These are phyloP conservation scores for Apis cerana DNA, from an alignment of 1,140 invertebrate genomes.

Conservation along the genomic window DNA sequence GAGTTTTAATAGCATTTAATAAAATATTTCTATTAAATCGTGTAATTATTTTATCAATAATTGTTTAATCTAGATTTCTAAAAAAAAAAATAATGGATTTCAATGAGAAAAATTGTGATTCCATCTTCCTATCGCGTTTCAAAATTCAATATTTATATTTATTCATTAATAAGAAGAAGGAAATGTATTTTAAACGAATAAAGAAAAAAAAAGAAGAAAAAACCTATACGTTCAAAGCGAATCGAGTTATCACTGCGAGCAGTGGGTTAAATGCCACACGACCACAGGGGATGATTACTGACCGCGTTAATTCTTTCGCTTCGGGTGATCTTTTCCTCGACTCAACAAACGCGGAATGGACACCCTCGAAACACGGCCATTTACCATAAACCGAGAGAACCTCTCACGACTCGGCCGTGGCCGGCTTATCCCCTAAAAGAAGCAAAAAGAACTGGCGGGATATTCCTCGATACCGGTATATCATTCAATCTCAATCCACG, in stretches of 20 bases:
- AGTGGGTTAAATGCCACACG: slow-evolving; percentile 21
- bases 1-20: too few species aligned
- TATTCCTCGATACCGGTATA: slow-evolving; percentile 6
- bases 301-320: slow-evolving; percentile 39
- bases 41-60: too few species aligned
- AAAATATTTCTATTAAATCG: too few species aligned
- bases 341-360: slow-evolving; percentile 7
- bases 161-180: background rate
- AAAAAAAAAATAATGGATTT: too few species aligned
- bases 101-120: too few species aligned
- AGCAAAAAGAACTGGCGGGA: background rate
- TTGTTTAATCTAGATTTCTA: too few species aligned
- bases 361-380: slow-evolving; percentile 10
- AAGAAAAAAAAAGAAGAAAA: background rate
- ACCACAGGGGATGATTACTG: slow-evolving; percentile 32
- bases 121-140: background rate
- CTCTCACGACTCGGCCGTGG: background rate
- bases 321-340: slow-evolving; percentile 18
- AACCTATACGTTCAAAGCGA: slow-evolving; percentile 6
- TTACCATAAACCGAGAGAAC: slow-evolving; percentile 29
- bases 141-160: background rate
- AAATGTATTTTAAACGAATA: background rate
- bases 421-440: slow-evolving; percentile 17
- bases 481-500: slow-evolving; percentile 17
- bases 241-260: slow-evolving; percentile 11